These are phyloP conservation scores for Argya squamiceps DNA, from an alignment of 2,797 vertebrate species.

Conservation along the genomic window DNA sequence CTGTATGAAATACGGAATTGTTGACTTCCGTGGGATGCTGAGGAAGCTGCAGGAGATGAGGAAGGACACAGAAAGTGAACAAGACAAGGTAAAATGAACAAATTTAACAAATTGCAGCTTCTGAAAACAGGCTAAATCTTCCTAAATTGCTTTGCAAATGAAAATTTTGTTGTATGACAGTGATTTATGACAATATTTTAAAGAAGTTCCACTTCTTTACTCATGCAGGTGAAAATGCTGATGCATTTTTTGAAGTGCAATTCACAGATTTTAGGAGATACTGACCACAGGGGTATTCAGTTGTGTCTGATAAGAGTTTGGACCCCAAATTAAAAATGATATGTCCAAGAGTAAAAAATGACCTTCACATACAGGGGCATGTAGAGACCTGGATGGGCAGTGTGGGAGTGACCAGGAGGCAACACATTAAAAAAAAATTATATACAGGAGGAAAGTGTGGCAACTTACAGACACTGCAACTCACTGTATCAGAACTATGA, in stretches of 20 bases:
- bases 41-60: slow-evolving; percentile 83
- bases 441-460: neutral
- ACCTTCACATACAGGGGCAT: neutral
- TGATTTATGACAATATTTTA: neutral
- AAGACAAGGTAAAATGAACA: slow-evolving; percentile 78
- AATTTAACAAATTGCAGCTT: neutral
- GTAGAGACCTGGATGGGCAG: neutral
- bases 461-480: neutral
- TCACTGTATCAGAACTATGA: neutral
- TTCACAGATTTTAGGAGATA: neutral
- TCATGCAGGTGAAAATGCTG: neutral
- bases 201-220: neutral
- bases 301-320: neutral
- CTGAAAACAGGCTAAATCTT: neutral
- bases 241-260: neutral
- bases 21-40: slow-evolving; percentile 87
- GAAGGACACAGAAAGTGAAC: slow-evolving; percentile 77
- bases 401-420: neutral
- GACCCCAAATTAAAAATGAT: neutral
- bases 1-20: slow-evolving; percentile 84
- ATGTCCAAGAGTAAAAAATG: neutral
- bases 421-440: neutral
- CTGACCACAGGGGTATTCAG: neutral
- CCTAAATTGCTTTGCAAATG: neutral
- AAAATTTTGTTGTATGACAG: neutral